Evolutionary conservation across 2,113 vertebrate species (phyloP).

Genomic region (Podiceps cristatus): DNA sequence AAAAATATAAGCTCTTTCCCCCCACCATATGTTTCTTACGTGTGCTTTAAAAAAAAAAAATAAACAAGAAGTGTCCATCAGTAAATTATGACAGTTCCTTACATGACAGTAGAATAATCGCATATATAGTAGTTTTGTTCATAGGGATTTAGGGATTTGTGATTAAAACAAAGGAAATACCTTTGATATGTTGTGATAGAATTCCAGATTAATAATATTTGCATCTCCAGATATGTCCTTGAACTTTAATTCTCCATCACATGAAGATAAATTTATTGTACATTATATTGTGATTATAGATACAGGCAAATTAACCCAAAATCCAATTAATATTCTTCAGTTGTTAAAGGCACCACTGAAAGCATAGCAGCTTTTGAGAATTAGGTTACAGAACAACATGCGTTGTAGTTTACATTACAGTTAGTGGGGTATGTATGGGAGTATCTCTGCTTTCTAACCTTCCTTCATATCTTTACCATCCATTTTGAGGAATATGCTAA

Average conservation of each 20-base stretch:
- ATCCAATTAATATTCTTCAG: not conserved
- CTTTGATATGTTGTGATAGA: not conserved
- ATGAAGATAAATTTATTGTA: not conserved
- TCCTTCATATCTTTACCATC: not conserved
- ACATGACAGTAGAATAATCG: not conserved
- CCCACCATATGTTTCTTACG: not conserved
- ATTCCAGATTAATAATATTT: not conserved
- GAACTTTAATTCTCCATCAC: not conserved
- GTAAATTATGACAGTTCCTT: not conserved
- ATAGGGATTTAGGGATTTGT: not conserved
- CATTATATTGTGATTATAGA: not conserved
- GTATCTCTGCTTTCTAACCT: not conserved
- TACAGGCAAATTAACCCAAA: not conserved
- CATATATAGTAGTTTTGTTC: not conserved
- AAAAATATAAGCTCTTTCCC: not conserved
- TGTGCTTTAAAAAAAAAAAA: not conserved
- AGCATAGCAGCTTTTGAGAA: not conserved
- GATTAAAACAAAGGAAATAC: not conserved
- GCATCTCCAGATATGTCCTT: not conserved
- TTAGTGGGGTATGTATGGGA: not conserved
- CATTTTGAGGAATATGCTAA: not conserved
- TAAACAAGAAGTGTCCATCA: not conserved
- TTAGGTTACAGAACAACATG: not conserved
- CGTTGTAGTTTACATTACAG: not conserved
- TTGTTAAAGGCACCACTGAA: not conserved